Base-by-base conservation (phyloP, 2,797 vertebrate species). In the Chrosomus eos region DNA sequence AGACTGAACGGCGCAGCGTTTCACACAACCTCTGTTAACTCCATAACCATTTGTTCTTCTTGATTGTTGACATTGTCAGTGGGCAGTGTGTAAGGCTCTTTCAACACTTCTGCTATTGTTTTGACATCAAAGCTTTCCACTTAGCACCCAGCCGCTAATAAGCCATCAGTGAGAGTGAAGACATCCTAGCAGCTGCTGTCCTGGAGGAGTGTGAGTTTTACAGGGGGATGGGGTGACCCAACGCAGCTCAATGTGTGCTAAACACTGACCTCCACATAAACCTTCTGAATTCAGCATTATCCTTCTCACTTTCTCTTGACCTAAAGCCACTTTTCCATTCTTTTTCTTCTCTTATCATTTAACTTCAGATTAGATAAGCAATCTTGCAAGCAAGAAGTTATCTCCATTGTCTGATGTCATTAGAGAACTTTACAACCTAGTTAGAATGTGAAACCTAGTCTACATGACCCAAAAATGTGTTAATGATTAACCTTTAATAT, bases 51-150 rank as follows among this genome's bases (percentile, higher is more conserved):
- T 70, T 81, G 79, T 33, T 66, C 38, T 13, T 48, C 16, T 19
- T 36, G 45, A 70, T 70, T 81, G 62, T 81, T 81, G 79, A 81
- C 79, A 33, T 43, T 68, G 64, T 51, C 79, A 48, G 45, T 26
- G 26, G 40, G 78, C 78, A 78, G 77, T 45, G 43, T 66, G 19
- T 33, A 45, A 55, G 67, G 51, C 80, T 67, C 79, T 62, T 81
- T 71, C 23, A 58, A 80, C 87, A 82, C 80, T 51, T 45, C 48
- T 48, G 73, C 74, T 85, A 31, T 62, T 81, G 74, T 81, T 88
- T 84, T 74, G 84, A 89, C 86, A 89, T 90, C 90, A 91, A 91
- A 91, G 89, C 84, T 81, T 66, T 53, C 36, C 81, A 79, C 88
- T 89, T 90, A 85, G 75, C 91, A 89, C 81, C 84, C 77, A 83